Conservation (phyloP, 1,140 invertebrate species). For the Gryon sp. region DNA sequence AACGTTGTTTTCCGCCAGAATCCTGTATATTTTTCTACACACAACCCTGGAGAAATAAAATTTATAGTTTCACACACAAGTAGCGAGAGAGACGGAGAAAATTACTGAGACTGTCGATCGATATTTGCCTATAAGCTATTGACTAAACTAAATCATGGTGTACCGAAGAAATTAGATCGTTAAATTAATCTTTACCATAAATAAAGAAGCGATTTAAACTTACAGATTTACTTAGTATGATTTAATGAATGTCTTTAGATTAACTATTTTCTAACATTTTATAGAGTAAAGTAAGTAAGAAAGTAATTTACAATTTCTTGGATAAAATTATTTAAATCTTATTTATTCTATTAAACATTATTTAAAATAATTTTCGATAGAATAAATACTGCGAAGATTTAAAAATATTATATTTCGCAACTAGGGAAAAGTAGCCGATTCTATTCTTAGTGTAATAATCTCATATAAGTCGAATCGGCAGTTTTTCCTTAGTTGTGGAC, state of each 20-base stretch:
- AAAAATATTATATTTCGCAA: too few relatives aligned
- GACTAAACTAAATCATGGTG: conserved; percentile 22
- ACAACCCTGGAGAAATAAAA: conserved; percentile 21
- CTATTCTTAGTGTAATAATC: too few relatives aligned
- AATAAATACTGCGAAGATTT: too few relatives aligned
- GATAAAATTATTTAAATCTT: too few relatives aligned
- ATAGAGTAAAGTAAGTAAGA: too few relatives aligned
- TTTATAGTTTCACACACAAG: conserved; percentile 8
- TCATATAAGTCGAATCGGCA: too few relatives aligned
- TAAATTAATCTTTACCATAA: background rate
- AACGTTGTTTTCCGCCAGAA: background rate
- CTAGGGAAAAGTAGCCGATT: too few relatives aligned
- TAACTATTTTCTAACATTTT: background rate
- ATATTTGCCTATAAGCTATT: conserved; percentile 29
- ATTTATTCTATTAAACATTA: too few relatives aligned
- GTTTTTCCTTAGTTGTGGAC: too few relatives aligned
- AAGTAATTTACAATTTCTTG: too few relatives aligned
- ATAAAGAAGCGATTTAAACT: background rate
- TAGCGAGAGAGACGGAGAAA: too few relatives aligned
- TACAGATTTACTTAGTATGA: background rate
- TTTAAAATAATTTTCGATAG: too few relatives aligned
- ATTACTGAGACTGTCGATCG: conserved; percentile 13
- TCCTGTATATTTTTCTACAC: background rate
- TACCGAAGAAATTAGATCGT: background rate
- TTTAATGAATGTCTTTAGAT: background rate